Conservation (phyloP, 2,113 vertebrate genomes). For the Triplophysa tibetana region DNA sequence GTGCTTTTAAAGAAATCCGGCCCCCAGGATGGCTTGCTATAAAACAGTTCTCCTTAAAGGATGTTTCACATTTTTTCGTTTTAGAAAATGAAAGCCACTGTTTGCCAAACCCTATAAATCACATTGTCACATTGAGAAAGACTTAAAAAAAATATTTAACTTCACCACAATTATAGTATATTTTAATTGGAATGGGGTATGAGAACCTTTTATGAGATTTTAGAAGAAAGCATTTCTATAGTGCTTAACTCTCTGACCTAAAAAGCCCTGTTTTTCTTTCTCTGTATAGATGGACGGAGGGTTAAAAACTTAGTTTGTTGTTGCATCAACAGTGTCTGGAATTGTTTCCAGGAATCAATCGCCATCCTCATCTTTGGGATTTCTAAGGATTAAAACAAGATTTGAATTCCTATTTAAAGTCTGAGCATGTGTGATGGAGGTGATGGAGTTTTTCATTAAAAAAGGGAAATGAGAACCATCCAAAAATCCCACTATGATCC, state of each 20-base stretch:
- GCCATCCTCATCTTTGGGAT: constrained; percentile 4
- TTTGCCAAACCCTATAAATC: constrained; percentile 11
- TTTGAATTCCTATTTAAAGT: constrained; percentile 27
- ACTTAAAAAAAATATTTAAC: neutral
- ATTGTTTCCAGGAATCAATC: constrained; percentile 9
- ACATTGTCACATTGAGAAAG: neutral
- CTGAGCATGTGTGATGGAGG: neutral
- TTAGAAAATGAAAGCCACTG: constrained; percentile 1
- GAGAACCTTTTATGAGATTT: no score
- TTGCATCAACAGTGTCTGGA: constrained; percentile 15
- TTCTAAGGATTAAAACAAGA: constrained; percentile 27
- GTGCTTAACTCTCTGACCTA: neutral
- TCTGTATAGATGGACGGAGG: neutral
- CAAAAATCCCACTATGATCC: neutral
- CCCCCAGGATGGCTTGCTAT: neutral
- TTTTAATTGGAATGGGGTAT: no score
- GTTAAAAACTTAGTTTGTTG: neutral
- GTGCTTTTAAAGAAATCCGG: constrained; percentile 23
- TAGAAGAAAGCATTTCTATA: neutral
- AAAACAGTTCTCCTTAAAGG: constrained; percentile 8
- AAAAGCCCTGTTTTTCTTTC: neutral
- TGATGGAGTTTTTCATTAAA: constrained; percentile 9
- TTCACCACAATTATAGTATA: neutral
- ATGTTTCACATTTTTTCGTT: neutral
- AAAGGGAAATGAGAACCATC: neutral